A percentile compares a stretch with the other conserved stretches of the same genome.
Conservation (phyloP, 2,113 vertebrate genomes). For the Tragulus kanchil region DNA sequence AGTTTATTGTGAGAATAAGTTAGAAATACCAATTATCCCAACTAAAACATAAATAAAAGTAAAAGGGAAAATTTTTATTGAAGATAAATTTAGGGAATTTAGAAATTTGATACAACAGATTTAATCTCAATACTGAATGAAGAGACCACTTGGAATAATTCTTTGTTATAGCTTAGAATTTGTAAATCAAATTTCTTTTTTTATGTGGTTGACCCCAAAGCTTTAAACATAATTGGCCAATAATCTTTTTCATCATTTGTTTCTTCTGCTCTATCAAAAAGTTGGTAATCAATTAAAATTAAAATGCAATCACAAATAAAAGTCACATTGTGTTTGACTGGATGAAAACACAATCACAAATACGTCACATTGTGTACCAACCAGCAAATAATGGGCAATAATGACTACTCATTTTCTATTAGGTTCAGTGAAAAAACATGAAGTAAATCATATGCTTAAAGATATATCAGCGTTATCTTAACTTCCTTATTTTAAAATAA, state of each 20-base stretch:
- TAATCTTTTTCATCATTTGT: neutral
- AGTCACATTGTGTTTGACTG: neutral
- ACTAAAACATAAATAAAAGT: neutral
- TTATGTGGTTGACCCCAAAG: neutral
- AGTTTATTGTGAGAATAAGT: neutral
- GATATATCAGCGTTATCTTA: neutral
- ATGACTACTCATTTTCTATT: neutral
- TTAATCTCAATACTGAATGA: neutral
- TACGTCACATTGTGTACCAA: neutral
- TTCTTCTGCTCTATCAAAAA: neutral
- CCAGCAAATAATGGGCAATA: neutral
- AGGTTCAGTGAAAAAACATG: neutral
- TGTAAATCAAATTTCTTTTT: neutral
- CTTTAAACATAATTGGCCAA: slow-evolving; percentile 1
- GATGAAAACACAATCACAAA: neutral
- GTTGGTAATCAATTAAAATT: slow-evolving; percentile 19
- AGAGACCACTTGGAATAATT: neutral
- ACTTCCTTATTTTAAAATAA: neutral
- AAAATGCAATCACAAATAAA: slow-evolving; percentile 15
- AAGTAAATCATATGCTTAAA: neutral
- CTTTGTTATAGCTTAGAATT: neutral
- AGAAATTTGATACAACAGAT: neutral
- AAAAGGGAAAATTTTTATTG: neutral
- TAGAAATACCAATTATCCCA: neutral
- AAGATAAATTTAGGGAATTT: neutral